Evolutionary conservation across 2,113 vertebrate genomes (phyloP), one percentile per base, ranked within the genome.

Genomic region (Marcusenius ussheri): DNA sequence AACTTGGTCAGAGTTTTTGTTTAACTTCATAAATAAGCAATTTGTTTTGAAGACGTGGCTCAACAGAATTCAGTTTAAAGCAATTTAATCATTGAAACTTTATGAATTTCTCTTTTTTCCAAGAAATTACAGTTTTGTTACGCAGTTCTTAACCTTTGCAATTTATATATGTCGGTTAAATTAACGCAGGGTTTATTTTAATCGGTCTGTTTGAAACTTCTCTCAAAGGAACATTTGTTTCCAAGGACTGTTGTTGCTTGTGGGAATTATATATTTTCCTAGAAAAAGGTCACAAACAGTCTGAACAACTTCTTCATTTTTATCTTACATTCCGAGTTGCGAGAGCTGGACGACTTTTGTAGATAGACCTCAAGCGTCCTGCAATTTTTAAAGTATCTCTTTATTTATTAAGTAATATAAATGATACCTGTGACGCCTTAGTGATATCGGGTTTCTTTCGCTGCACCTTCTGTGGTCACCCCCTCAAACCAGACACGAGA

Each of bases 261-360:
- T 66, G 62, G 24, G n/a, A 66, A 70, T 70, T 70, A 4, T 31
- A 70, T 15, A 70, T 70, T 31, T 70, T 70, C 62, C n/a, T 3
- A 70, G n/a, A 77, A 77, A 77, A 77, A 3, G 27, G 35, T 39
- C 13, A 35, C 70, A 35, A 77, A 77, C 15, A 11, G 35, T 62
- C 56, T 62, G 56, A 62, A 62, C 56, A n/a, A 62, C 74, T 39
- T 39, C 10, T 39, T 27, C 17, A 50, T 27, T 90, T 88, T 58
- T n/a, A 87, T 92, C 88, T 93, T 45, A 91, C 91, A 92, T 92
- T 58, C 84, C 88, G 89, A 89, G 86, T 93, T 92, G 90, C 91
- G 89, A 92, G 92, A 89, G 88, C 90, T 77, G 70, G 89, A 58
- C 89, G 86, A 93, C 89, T 91, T 92, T 51, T 35, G 39, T 89